Evolutionary conservation across 2,113 vertebrate species (phyloP), one percentile per base, ranked within the genome.

Genomic region (Marcusenius ussheri): DNA sequence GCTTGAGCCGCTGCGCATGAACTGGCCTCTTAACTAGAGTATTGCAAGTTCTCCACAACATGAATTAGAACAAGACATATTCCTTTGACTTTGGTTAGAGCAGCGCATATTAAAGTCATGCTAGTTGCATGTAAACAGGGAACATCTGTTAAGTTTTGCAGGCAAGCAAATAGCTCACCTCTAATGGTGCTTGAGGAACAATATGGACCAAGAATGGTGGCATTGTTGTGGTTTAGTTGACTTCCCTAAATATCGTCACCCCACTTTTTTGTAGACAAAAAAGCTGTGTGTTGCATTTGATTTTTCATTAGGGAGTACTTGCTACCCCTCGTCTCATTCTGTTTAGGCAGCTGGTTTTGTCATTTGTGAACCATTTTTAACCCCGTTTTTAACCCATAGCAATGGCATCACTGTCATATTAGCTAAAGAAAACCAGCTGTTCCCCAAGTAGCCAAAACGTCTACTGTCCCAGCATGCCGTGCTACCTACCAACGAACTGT

Each of bases 261-360:
- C 89, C 90, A 89, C 51, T 47, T 19, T 88, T 90, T 89, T 89
- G 89, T 91, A 70, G 84, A 89, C 88, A 90, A 87, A 88, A 62
- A 88, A 35, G 89, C 83, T 91, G 91, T 50, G 31, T 88, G 56
- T 91, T 89, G 56, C 88, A 90, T 89, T 91, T 91, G 89, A 92
- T 91, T 91, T 89, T 77, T 85, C 58, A 66, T 53, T 83, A 89
- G 53, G 90, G 89, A 47, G 83, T 88, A 88, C 49, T 46, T 88
- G 51, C 19, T 17, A 45, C 15, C 21, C 24, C 8, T 27, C 11
- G 47, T 90, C 24, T 24, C 47, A 15, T 31, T 11, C 88, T 62
- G 66, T 35, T 50, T 80, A 58, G 19, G 51, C 80, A 39, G 89
- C 51, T 39, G 45, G 70, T 53, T 89, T 53, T 90, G 90, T 53